A percentile compares a stretch with the other conserved stretches of the same genome.
phyloP scores from a whole-genome alignment of 2,888 invertebrate species.

The Zaprionus bogoriensis region DNA sequence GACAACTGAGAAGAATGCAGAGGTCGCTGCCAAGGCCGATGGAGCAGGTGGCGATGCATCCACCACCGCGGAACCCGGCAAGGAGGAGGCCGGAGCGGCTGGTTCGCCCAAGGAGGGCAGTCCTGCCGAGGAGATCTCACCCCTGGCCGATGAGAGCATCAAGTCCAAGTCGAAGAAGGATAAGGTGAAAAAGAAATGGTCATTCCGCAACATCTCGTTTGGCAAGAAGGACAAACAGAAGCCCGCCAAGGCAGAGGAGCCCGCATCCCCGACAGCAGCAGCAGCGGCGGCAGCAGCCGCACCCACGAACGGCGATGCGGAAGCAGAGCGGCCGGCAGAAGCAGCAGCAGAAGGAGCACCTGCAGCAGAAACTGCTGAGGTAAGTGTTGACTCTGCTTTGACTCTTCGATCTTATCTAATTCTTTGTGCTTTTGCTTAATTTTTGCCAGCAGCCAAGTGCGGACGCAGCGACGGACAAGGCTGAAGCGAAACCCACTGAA shows the following conservation, averaged over 20 bases:
- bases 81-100: constrained; percentile 41
- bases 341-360: constrained; percentile 16
- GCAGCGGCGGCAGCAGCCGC: constrained; percentile 51
- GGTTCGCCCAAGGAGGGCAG: constrained; percentile 68
- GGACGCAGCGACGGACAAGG: constrained; percentile 41
- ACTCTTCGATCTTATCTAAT: too few relatives aligned
- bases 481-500: constrained; percentile 59
- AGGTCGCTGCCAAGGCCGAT: constrained; percentile 46
- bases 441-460: constrained; percentile 24
- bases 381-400: too few relatives aligned
- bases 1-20: constrained; percentile 86
- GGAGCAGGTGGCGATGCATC: constrained; percentile 41
- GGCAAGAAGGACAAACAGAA: constrained; percentile 94
- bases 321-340: constrained; percentile 86
- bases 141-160: constrained; percentile 81
- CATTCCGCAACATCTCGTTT: constrained; percentile 93
- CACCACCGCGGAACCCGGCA: constrained; percentile 60
- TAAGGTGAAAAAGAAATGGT: constrained; percentile 94
- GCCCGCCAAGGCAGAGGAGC: constrained; percentile 87
- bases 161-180: constrained; percentile 87
- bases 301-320: constrained; percentile 84
- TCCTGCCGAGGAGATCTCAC: constrained; percentile 75
- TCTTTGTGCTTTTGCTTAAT: too few relatives aligned
- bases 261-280: constrained; percentile 75
- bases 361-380: constrained; percentile 22